Evolutionary conservation across 2,888 invertebrate species (phyloP).

Genomic region (Ganaspis brasiliensis): DNA sequence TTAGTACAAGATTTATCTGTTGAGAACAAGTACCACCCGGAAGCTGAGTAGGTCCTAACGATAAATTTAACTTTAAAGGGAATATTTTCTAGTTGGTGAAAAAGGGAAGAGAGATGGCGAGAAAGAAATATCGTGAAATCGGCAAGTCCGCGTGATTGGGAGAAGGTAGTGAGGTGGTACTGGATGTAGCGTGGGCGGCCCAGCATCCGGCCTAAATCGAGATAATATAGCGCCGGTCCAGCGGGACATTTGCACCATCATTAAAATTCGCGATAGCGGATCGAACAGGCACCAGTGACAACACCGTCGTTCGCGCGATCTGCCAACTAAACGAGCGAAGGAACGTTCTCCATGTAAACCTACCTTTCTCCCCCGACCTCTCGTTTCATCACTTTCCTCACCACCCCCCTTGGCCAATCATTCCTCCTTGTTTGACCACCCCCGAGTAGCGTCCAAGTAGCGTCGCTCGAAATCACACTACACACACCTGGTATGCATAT

Average conservation of each 20-base stretch:
- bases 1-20: too few relatives aligned
- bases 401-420: slow-evolving; percentile 39
- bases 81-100: neutral
- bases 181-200: slow-evolving; percentile 77
- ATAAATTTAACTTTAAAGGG: slow-evolving; percentile 9
- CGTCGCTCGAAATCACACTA: slow-evolving; percentile 62
- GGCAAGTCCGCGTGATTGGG: slow-evolving; percentile 47
- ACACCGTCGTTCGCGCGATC: slow-evolving; percentile 78
- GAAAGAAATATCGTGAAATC: slow-evolving; percentile 39
- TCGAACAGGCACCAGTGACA: slow-evolving; percentile 80
- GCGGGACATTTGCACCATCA: slow-evolving; percentile 80
- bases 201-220: slow-evolving; percentile 79
- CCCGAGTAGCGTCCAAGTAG: slow-evolving; percentile 58
- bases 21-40: slow-evolving; percentile 22
- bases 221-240: slow-evolving; percentile 79
- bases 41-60: neutral
- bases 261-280: slow-evolving; percentile 81
- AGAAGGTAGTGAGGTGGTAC: slow-evolving; percentile 53
- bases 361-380: slow-evolving; percentile 53
- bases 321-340: slow-evolving; percentile 77
- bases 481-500: slow-evolving; percentile 74
- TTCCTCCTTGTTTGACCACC: slow-evolving; percentile 51
- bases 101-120: slow-evolving; percentile 1
- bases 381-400: slow-evolving; percentile 27
- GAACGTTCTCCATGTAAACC: slow-evolving; percentile 74